phyloP scores from a whole-genome alignment of 2,797 vertebrate genomes.

The Falco concolor region DNA sequence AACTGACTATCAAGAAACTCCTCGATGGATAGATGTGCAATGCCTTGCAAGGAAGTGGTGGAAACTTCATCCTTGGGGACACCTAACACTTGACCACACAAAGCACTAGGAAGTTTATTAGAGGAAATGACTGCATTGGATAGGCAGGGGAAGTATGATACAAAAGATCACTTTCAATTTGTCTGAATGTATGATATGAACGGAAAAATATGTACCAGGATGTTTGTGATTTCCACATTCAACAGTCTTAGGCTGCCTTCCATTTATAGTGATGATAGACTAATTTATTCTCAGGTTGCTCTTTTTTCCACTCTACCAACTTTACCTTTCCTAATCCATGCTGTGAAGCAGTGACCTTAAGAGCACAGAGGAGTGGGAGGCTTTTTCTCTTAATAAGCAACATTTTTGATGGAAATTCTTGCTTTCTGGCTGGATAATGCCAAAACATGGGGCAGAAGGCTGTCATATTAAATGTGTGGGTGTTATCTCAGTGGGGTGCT shows the following conservation, averaged over 20 bases:
- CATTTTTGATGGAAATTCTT: not conserved
- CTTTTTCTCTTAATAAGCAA: not conserved
- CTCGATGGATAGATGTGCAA: not conserved
- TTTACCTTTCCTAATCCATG: not conserved
- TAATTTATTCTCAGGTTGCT: not conserved
- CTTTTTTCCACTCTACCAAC: not conserved
- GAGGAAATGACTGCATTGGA: constrained; percentile 41
- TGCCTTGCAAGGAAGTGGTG: constrained; percentile 19
- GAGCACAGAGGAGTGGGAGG: not conserved
- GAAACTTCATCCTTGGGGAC: constrained; percentile 27
- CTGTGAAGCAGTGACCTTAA: not conserved
- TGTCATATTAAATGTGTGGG: not conserved
- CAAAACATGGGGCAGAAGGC: not conserved
- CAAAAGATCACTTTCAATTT: constrained; percentile 44
- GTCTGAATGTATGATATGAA: constrained; percentile 23
- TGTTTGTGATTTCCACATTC: constrained; percentile 31
- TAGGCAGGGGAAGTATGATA: not conserved
- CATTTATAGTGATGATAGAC: not conserved
- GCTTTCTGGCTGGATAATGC: not conserved
- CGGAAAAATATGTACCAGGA: constrained; percentile 38
- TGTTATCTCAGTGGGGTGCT: not conserved
- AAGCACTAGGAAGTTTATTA: constrained; percentile 38
- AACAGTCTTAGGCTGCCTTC: not conserved
- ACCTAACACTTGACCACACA: constrained; percentile 43
- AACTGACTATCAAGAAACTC: not conserved